Evolutionary conservation across 2,888 invertebrate species (phyloP), one percentile per base, ranked within the genome.

Genomic region (Folsomia candida): DNA sequence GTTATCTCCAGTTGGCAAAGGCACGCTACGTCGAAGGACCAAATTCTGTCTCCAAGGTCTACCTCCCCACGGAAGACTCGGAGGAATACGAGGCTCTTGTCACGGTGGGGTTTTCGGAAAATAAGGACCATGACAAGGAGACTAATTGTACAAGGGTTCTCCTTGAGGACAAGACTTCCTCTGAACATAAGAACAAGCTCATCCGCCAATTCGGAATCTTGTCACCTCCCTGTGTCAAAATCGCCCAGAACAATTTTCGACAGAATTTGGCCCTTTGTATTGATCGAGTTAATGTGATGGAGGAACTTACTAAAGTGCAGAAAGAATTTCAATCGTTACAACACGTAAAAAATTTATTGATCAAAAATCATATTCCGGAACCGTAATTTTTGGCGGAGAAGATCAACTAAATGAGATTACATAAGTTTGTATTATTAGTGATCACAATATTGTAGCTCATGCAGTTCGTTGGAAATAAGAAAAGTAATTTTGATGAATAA

Each of bases 201-300:
- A 82, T 94, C 29, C 89, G 88, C 76, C 94, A 93, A 93, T 95
- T 94, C 85, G 94, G 94, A 14, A 87, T 93, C 51, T 83, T 95
- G 47, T 91, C 93, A 0, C 93, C 94, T 0, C 89, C 90, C 81
- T 89, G 89, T 81, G 84, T 95, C 80, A 88, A 89, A 80, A 87
- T 86, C 77, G 92, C 93, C 0, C 91, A 91, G 81, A 86, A 85
- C 67, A 87, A 88, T 80, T 95, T 92, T 81, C 88, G 89, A 80
- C 88, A 88, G 79, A 86, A 90, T 1, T 81, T 92, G 6, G 88
- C 89, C 71, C 86, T 88, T 81, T 84, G 88, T 47, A 86, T 89
- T 14, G 88, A 91, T 14, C 51, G 72, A 26, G 70, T 29, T 6
- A 67, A 57, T 27, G 58, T 71, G 25, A 9, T 51, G 24, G 47